These are phyloP conservation scores for Gymnoscelis rufifasciata DNA, from an alignment of 2,888 invertebrate species.

Conservation along the genomic window DNA sequence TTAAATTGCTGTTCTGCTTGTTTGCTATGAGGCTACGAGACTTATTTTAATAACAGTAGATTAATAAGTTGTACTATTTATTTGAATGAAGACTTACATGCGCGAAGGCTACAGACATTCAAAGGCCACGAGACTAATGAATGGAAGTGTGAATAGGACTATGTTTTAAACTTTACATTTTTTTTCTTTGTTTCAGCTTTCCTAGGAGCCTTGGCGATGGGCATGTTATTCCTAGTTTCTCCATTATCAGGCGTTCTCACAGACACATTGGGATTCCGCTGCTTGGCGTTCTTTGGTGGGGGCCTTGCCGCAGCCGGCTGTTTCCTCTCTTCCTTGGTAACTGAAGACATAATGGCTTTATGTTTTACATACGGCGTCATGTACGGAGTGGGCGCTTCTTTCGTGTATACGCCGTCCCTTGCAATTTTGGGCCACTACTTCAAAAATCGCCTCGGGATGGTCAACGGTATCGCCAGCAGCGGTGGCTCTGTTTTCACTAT, in stretches of 20 bases:
- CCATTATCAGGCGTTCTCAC: conserved; percentile 92
- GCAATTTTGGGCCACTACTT: conserved; percentile 96
- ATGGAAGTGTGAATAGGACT: too few species aligned
- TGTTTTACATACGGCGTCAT: conserved; percentile 93
- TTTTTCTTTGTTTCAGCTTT: conserved; percentile 85
- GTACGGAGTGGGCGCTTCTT: conserved; percentile 92
- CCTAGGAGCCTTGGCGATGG: conserved; percentile 92
- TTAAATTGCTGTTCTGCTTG: too few species aligned
- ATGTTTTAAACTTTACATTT: too few species aligned
- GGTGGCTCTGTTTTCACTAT: conserved; percentile 95
- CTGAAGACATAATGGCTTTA: conserved; percentile 82
- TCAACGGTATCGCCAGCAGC: conserved; percentile 93
- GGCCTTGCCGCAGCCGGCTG: conserved; percentile 87
- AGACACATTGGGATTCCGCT: conserved; percentile 89
- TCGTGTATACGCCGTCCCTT: conserved; percentile 94
- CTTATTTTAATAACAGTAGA: too few species aligned
- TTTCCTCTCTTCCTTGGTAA: conserved; percentile 87
- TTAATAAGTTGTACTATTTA: too few species aligned
- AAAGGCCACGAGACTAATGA: too few species aligned
- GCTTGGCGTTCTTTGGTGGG: conserved; percentile 91
- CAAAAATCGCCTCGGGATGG: conserved; percentile 89
- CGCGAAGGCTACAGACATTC: too few species aligned
- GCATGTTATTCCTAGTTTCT: conserved; percentile 92
- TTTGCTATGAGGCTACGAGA: too few species aligned
- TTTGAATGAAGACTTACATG: too few species aligned